phyloP scores from a whole-genome alignment of 1,140 invertebrate species.

The Bombus ignitus region DNA sequence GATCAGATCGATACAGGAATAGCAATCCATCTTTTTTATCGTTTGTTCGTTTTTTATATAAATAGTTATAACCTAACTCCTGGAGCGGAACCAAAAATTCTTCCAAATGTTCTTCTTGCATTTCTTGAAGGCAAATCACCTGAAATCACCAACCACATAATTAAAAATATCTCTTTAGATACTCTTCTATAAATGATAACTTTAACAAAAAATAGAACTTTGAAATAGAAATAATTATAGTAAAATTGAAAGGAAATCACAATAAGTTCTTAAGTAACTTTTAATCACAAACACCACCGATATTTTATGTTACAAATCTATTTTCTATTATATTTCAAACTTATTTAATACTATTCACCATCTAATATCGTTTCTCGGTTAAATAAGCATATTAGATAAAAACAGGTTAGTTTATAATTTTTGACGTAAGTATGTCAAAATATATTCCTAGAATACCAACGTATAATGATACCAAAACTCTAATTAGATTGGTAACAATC shows the following conservation, averaged over 20 bases:
- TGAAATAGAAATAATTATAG: neutral
- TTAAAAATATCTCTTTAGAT: neutral
- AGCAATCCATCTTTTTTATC: constrained; percentile 77
- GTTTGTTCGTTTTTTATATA: constrained; percentile 82
- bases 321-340: neutral
- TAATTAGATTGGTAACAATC: neutral
- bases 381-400: neutral
- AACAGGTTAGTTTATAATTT: neutral
- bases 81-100: constrained; percentile 85
- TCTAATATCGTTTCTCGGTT: neutral
- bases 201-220: constrained; percentile 6
- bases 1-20: constrained; percentile 73
- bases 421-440: neutral
- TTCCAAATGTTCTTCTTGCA: constrained; percentile 89
- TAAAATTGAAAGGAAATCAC: neutral
- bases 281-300: neutral
- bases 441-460: neutral
- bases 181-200: neutral
- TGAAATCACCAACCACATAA: constrained; percentile 76
- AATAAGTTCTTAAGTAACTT: neutral
- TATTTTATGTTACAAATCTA: neutral
- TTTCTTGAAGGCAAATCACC: constrained; percentile 94
- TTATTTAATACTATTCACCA: neutral
- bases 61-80: constrained; percentile 75
- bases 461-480: neutral